These are phyloP conservation scores for Camelus dromedarius DNA, from an alignment of 2,113 vertebrate genomes.

Conservation along the genomic window DNA sequence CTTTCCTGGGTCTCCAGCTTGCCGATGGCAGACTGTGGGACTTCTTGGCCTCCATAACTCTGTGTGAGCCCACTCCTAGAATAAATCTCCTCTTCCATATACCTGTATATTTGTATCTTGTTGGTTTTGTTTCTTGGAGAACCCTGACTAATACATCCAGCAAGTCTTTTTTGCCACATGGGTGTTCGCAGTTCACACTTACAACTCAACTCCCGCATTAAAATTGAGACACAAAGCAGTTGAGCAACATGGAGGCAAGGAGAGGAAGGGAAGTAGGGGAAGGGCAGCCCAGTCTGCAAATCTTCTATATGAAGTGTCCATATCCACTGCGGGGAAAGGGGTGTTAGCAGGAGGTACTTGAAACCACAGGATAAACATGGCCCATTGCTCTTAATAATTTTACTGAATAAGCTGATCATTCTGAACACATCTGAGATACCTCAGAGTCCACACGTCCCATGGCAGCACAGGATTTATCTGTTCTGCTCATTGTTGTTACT, in stretches of 20 bases:
- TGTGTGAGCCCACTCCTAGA: not conserved
- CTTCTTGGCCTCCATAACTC: not conserved
- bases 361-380: not conserved
- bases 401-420: not conserved
- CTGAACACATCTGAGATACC: not conserved
- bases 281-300: not conserved
- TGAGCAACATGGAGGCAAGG: not conserved
- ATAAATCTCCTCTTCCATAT: not conserved
- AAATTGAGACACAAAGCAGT: not conserved
- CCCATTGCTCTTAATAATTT: not conserved
- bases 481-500: not conserved
- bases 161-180: not conserved
- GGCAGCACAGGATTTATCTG: not conserved
- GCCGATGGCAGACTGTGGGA: not conserved
- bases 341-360: not conserved
- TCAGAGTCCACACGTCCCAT: not conserved
- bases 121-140: not conserved
- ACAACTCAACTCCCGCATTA: not conserved
- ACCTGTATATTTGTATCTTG: not conserved
- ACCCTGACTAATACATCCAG: not conserved
- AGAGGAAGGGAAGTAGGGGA: rapidly evolving
- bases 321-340: no score
- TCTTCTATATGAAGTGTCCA: not conserved
- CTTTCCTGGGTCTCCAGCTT: not conserved
- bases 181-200: not conserved